Conservation (phyloP, 2,797 vertebrate species). For the Cuniculus paca region DNA sequence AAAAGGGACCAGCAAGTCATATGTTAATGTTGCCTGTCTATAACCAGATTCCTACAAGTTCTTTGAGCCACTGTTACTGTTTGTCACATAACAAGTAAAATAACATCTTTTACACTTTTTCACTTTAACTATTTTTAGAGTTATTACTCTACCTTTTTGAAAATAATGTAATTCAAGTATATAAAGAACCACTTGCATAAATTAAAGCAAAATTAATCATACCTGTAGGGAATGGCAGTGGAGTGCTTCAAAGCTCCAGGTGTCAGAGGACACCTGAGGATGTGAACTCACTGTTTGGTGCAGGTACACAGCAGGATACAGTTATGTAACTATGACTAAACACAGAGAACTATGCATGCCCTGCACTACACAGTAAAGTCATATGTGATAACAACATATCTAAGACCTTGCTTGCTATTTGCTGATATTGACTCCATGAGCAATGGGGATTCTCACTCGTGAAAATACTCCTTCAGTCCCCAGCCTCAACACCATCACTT, state of each 20-base stretch:
- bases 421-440: neutral
- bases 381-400: neutral
- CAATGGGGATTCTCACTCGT: no score
- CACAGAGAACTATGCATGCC: neutral
- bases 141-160: neutral
- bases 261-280: no score
- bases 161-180: neutral
- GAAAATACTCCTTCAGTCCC: neutral
- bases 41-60: no score
- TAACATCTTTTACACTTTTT: neutral
- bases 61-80: neutral
- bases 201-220: neutral
- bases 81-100: neutral
- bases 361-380: neutral
- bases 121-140: neutral
- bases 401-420: neutral
- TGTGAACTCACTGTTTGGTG: neutral
- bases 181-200: neutral
- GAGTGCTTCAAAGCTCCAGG: neutral
- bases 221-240: neutral
- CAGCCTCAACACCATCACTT: no score
- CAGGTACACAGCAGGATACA: neutral
- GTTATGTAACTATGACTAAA: neutral
- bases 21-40: neutral
- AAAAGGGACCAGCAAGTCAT: neutral